phyloP scores from a whole-genome alignment of 2,888 invertebrate genomes.

The Amaurobius ferox region DNA sequence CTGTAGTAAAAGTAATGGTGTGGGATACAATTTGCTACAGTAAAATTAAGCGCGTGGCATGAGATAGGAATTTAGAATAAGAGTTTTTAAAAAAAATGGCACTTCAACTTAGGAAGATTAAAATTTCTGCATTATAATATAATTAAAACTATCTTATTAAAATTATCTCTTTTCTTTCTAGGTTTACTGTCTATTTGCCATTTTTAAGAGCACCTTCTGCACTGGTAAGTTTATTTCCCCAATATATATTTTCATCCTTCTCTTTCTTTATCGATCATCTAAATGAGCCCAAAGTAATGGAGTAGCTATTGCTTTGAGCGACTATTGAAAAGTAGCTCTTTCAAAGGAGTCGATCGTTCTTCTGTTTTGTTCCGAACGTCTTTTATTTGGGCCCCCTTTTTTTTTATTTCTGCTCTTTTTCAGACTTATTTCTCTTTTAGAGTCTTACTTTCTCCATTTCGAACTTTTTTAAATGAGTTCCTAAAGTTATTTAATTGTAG shows the following conservation, averaged over 20 bases:
- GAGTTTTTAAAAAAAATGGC: no score
- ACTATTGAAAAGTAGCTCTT: constrained; percentile 9
- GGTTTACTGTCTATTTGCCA: background rate
- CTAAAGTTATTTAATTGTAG: background rate
- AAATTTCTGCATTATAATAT: no score
- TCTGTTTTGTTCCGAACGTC: constrained; percentile 10
- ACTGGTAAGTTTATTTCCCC: background rate
- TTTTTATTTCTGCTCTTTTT: no score
- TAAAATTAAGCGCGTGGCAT: no score
- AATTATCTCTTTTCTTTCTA: background rate
- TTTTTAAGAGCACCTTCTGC: background rate
- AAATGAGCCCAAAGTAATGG: background rate
- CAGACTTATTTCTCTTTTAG: background rate
- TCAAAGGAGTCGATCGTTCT: background rate
- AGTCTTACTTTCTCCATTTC: background rate
- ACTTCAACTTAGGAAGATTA: no score
- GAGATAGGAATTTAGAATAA: no score
- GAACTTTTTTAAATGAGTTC: background rate
- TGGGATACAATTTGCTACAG: no score
- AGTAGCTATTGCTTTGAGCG: constrained; percentile 9
- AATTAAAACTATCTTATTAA: no score
- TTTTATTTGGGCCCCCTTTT: background rate
- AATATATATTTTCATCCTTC: background rate
- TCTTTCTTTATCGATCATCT: background rate
- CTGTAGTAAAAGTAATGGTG: no score